Percentiles rank a stretch among this genome's conserved stretches.
These are phyloP conservation scores for Dissostichus mawsoni DNA, from an alignment of 2,113 vertebrate genomes.

Conservation along the genomic window DNA sequence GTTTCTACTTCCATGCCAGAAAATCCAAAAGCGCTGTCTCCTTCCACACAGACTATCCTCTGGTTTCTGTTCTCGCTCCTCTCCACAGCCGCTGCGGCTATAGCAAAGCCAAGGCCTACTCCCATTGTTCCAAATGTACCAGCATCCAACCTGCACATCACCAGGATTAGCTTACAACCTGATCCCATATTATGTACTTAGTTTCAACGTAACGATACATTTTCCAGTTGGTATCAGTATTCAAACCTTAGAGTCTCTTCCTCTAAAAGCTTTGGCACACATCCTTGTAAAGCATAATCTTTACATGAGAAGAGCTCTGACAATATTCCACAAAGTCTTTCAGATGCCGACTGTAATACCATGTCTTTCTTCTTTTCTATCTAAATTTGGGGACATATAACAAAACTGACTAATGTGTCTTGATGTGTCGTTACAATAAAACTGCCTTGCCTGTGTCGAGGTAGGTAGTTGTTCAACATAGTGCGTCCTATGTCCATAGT, in stretches of 20 bases:
- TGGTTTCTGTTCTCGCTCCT: constrained; percentile 76
- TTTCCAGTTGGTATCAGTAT: no score
- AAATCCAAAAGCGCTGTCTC: constrained; percentile 98
- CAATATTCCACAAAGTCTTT: background rate
- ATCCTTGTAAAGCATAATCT: background rate
- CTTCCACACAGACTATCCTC: constrained; percentile 92
- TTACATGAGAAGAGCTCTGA: background rate
- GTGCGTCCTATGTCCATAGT: constrained; percentile 99
- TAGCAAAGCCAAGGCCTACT: constrained; percentile 94
- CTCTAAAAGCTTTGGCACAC: background rate
- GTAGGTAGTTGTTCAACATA: constrained; percentile 91
- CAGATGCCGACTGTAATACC: background rate
- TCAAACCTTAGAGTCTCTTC: background rate
- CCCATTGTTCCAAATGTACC: constrained; percentile 99
- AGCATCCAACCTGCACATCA: constrained; percentile 90
- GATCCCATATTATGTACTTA: no score
- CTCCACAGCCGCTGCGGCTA: constrained; percentile 91
- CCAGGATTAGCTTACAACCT: constrained; percentile 4
- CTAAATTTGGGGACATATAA: no score
- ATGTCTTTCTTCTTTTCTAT: background rate
- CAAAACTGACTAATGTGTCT: background rate
- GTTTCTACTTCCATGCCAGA: constrained; percentile 98
- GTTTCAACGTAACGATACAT: no score
- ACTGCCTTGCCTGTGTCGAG: constrained; percentile 89
- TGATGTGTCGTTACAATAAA: background rate